phyloP scores from a whole-genome alignment of 2,113 vertebrate species.

The Cygnus atratus region DNA sequence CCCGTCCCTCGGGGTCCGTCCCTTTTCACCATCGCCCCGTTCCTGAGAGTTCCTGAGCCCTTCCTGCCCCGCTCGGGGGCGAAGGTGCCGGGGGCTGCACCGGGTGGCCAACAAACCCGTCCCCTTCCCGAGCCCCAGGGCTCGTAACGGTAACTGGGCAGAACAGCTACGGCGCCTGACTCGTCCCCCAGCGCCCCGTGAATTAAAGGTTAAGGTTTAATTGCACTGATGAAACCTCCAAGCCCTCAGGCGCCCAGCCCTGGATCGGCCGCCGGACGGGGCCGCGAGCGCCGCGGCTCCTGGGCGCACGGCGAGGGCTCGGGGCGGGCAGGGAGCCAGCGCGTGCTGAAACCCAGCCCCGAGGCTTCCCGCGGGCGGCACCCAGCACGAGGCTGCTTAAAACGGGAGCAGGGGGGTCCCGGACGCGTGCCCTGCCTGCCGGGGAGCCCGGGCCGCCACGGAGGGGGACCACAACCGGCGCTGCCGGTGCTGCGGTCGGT shows the following conservation, averaged over 20 bases:
- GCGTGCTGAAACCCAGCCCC: fast-evolving
- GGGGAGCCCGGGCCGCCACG: not conserved
- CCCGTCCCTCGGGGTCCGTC: too few species aligned
- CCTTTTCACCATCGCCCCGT: too few species aligned
- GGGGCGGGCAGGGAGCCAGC: fast-evolving
- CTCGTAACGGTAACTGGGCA: not conserved
- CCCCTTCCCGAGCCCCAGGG: not conserved
- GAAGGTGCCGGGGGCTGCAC: too few species aligned
- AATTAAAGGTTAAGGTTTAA: slow-evolving; percentile 69
- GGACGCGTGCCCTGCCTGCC: not conserved
- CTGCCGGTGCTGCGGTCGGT: fast-evolving
- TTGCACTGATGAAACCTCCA: slow-evolving; percentile 45
- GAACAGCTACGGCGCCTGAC: not conserved
- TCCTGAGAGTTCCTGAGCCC: too few species aligned
- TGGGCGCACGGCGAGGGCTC: fast-evolving
- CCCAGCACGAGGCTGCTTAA: fast-evolving
- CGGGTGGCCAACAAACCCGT: not conserved
- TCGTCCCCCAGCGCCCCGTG: slow-evolving; percentile 19
- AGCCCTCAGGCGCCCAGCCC: not conserved
- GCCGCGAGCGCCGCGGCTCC: too few species aligned
- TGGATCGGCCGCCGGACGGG: not conserved
- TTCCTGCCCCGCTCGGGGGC: too few species aligned
- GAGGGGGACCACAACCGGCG: not conserved
- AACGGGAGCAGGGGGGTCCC: not conserved
- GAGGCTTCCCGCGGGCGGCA: not conserved